Conservation (phyloP, 35 echinoderm and acorn worm species). For the Ophiothrix spiculata region DNA sequence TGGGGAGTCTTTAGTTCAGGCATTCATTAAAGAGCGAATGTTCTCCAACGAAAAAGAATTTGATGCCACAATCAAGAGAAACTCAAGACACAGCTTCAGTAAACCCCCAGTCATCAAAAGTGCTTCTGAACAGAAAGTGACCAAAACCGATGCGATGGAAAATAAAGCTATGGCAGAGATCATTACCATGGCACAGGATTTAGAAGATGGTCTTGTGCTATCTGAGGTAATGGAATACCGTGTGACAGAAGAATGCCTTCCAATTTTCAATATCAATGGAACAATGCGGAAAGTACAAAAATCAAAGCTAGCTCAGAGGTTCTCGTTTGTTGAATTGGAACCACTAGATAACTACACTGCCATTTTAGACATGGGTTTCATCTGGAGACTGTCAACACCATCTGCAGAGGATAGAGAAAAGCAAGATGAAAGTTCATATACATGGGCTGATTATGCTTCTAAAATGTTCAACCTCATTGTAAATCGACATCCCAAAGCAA, state of each 20-base stretch:
- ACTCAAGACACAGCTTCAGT: slow-evolving; percentile 29
- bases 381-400: background rate
- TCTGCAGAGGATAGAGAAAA: slow-evolving; percentile 4
- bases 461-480: slow-evolving; percentile 26
- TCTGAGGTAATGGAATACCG: slow-evolving; percentile 11
- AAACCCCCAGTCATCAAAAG: slow-evolving; percentile 20
- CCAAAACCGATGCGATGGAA: slow-evolving; percentile 30
- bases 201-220: slow-evolving; percentile 6
- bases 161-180: slow-evolving; percentile 17
- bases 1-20: background rate
- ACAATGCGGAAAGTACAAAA: slow-evolving; percentile 3
- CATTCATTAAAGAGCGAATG: slow-evolving; percentile 14
- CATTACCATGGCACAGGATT: slow-evolving; percentile 8
- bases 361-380: background rate
- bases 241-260: slow-evolving; percentile 15
- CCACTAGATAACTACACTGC: slow-evolving; percentile 9
- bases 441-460: background rate
- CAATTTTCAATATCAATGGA: slow-evolving; percentile 8
- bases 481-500: slow-evolving; percentile 10
- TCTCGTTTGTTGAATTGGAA: background rate
- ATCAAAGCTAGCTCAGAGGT: background rate
- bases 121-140: slow-evolving; percentile 20
- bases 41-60: slow-evolving; percentile 13
- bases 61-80: slow-evolving; percentile 28
- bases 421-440: slow-evolving; percentile 17